Evolutionary conservation across 1,140 invertebrate species (phyloP).

Genomic region (Alviniconcha marisindica): DNA sequence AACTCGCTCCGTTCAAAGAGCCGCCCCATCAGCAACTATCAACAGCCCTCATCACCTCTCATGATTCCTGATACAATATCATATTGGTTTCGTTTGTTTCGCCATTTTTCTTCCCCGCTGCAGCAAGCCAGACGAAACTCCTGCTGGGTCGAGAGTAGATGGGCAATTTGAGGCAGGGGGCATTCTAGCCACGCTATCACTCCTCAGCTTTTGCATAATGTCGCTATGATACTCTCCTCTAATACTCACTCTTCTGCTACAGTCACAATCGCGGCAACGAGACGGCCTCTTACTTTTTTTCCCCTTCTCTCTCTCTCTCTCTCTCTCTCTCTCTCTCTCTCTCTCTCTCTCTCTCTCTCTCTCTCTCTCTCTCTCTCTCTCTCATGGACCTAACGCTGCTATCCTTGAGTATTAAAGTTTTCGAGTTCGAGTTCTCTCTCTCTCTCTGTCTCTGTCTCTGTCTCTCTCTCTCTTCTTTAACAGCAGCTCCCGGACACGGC

Average conservation of each 20-base stretch:
- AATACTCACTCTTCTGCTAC: not conserved
- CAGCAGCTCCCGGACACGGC: no score
- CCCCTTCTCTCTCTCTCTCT: not conserved
- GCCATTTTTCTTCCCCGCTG: conserved; percentile 31
- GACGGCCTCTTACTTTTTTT: conserved; percentile 1
- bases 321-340: not conserved
- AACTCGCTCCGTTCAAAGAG: conserved; percentile 27
- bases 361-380: not conserved
- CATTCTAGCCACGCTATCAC: not conserved
- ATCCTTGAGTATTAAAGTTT: no score
- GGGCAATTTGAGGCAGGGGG: not conserved
- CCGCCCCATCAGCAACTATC: conserved; percentile 1
- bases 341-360: not conserved
- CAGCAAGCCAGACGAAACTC: not conserved
- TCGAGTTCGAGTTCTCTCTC: no score
- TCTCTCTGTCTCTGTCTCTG: no score
- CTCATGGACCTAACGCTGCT: no score
- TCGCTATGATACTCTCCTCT: not conserved
- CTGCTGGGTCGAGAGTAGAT: not conserved
- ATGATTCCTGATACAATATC: conserved; percentile 40
- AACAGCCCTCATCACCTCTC: conserved; percentile 34
- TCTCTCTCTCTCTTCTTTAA: no score
- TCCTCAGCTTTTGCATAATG: not conserved
- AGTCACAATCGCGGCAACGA: not conserved
- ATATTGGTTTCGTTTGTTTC: conserved; percentile 37